Conservation (phyloP, 1,140 invertebrate species). For the Berghia stephanieae region DNA sequence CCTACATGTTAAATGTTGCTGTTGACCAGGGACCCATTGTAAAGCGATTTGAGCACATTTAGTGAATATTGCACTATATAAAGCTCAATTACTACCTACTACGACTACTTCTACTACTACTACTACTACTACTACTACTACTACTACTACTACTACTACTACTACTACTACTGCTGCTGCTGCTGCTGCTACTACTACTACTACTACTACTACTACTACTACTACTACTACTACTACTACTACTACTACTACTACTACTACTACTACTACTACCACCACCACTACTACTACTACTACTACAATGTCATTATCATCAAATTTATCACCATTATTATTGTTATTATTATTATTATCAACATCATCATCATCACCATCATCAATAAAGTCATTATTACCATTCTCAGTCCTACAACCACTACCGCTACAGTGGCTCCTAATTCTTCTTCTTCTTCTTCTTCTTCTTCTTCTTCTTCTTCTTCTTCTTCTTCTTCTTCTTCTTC, state of each 20-base stretch:
- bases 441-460: not conserved
- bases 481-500: not conserved
- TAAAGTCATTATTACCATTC: not conserved
- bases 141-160: constrained; percentile 16
- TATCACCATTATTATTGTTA: constrained; percentile 1
- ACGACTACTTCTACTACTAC: constrained; percentile 9
- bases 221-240: constrained; percentile 3
- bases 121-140: constrained; percentile 13
- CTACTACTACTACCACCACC: constrained; percentile 3
- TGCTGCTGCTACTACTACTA: not conserved
- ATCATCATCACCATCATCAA: not conserved
- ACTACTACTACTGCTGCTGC: not conserved
- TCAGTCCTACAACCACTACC: constrained; percentile 5
- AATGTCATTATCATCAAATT: not conserved
- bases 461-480: not conserved
- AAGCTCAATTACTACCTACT: too few relatives aligned
- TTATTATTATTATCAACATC: not conserved
- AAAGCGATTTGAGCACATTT: too few relatives aligned
- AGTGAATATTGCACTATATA: too few relatives aligned
- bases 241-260: constrained; percentile 6
- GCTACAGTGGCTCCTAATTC: not conserved
- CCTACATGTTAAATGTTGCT: too few relatives aligned
- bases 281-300: constrained; percentile 14
- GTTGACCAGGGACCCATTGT: too few relatives aligned
- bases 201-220: constrained; percentile 16